A percentile compares a stretch with the other conserved stretches of the same genome.
These are phyloP conservation scores for Grammomys dolichurus DNA, from an alignment of 2,113 vertebrate species.

Conservation along the genomic window DNA sequence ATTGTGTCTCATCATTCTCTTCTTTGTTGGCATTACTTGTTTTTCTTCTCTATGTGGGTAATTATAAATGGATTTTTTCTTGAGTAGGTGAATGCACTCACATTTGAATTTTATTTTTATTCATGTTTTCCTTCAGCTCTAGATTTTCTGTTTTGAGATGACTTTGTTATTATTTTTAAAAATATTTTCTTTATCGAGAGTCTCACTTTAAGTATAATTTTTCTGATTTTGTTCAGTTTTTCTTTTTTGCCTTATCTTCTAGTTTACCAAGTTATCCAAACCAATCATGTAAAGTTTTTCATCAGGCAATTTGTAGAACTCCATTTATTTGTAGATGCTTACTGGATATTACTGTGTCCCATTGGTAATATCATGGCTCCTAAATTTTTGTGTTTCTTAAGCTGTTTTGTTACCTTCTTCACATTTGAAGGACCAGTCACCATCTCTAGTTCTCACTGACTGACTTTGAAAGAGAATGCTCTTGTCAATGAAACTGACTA, in stretches of 20 bases:
- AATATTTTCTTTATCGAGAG: background rate
- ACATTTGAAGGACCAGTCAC: background rate
- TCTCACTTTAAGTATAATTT: background rate
- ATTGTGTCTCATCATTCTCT: background rate
- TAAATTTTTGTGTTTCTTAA: background rate
- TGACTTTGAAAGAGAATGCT: background rate
- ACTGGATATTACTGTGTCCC: background rate
- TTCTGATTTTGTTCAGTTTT: background rate
- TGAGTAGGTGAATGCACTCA: background rate
- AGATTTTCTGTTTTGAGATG: background rate
- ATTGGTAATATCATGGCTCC: background rate
- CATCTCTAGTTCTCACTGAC: background rate
- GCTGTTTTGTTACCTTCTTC: background rate
- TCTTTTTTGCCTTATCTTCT: background rate
- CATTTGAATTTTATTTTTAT: background rate
- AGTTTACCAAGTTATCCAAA: background rate
- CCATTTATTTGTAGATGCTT: background rate
- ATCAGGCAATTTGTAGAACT: background rate
- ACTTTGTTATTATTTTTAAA: background rate
- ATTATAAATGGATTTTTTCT: background rate
- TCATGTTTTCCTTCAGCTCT: background rate
- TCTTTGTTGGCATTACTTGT: background rate
- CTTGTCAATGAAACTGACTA: background rate
- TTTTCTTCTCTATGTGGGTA: background rate
- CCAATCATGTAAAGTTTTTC: background rate